Base-by-base conservation (phyloP, 2,797 vertebrate species). In the Linurgus olivaceus region DNA sequence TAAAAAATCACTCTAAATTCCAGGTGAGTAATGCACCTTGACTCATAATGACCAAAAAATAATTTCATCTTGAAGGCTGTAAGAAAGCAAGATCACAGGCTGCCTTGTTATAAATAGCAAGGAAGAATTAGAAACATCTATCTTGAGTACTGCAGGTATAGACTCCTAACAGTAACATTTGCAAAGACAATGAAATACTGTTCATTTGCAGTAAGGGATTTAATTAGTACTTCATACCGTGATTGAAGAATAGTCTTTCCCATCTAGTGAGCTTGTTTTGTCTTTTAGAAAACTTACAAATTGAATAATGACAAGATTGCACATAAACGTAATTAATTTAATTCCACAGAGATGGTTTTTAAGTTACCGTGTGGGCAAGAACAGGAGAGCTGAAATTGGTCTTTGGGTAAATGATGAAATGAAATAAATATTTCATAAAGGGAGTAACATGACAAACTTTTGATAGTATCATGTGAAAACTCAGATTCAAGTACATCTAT, bases 271-370 rank as follows among this genome's bases (percentile, higher is more conserved):
- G 81, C 50, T 73, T 81, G 35, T 63, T 70, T 92, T 89, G 38
- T 35, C 31, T 71, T 91, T 88, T 16, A 26, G 63, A 66, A 92
- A 73, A 72, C 28, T 50, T 89, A 18, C 9, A 42, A 65, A 91
- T 28, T 91, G 42, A 74, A 65, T 91, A 95, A 88, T 44, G 44
- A 54, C 12, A 44, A 25, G 51, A 51, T 31, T 82, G 33, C 33
- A 79, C 33, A 18, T 82, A 74, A 93, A 67, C 1, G 0, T 52
- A 55, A 96, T 84, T 50, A 86, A 93, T 91, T 94, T 94, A 86
- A 72, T 75, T 76, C 74, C 71, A 86, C 50, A 40, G 93, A 95
- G 47, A n/a, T 79, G 26, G 59, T 95, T 95, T 65, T 91, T 48
- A 88, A 76, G 29, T 51, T 91, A 59, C 31, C 40, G 61, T 51